Evolutionary conservation across 2,113 vertebrate genomes (phyloP).

Genomic region (Phrynocephalus versicolor): DNA sequence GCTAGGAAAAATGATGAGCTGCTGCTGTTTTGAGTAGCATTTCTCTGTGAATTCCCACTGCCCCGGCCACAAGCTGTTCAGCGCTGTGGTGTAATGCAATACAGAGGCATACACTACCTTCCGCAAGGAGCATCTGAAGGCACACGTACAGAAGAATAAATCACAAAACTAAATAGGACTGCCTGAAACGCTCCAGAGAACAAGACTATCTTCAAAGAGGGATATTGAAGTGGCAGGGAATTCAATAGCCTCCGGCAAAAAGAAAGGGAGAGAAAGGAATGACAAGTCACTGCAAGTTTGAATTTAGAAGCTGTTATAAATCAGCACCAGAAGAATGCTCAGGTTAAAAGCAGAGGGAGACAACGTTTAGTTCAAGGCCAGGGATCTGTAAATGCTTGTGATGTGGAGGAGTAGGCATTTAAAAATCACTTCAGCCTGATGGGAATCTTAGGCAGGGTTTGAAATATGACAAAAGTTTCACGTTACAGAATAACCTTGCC

Average conservation of each 20-base stretch:
- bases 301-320: constrained; percentile 22
- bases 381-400: not conserved
- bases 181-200: not conserved
- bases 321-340: not conserved
- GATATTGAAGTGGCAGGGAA: not conserved
- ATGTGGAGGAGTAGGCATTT: not conserved
- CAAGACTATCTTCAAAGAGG: constrained; percentile 3
- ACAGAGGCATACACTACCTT: not conserved
- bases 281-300: not conserved
- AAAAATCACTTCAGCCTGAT: not conserved
- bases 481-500: not conserved
- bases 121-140: not conserved
- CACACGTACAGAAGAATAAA: constrained; percentile 13
- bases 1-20: not conserved
- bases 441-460: not conserved
- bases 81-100: not conserved
- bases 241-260: constrained; percentile 12
- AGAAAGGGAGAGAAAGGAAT: not conserved
- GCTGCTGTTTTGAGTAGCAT: not conserved
- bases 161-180: constrained; percentile 22
- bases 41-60: constrained; percentile 10
- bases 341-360: not conserved
- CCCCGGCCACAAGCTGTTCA: not conserved
- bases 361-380: constrained; percentile 6
- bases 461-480: not conserved